These are phyloP conservation scores for Plecturocebus donacophilus DNA, from an alignment of 2,113 vertebrate species.

Conservation along the genomic window DNA sequence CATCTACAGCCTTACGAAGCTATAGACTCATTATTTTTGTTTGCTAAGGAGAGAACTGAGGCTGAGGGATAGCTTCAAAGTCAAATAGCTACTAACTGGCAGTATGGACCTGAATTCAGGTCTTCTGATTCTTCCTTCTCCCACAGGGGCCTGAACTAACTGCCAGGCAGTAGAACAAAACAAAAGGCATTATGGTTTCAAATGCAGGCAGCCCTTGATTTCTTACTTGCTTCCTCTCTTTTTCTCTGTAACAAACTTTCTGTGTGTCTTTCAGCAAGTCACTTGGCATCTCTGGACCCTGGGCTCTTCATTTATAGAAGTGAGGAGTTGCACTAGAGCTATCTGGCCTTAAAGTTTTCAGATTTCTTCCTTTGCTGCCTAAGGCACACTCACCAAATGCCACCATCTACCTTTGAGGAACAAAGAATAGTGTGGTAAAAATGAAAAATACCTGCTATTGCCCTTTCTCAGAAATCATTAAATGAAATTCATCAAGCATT, in stretches of 20 bases:
- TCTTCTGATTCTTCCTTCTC: background rate
- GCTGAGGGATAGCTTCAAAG: background rate
- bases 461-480: constrained; percentile 1
- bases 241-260: background rate
- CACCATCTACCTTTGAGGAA: background rate
- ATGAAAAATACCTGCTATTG: background rate
- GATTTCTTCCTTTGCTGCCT: background rate
- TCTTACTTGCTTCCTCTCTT: background rate
- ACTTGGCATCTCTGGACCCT: background rate
- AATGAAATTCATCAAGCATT: background rate
- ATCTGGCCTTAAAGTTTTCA: background rate
- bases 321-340: background rate
- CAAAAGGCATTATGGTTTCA: background rate
- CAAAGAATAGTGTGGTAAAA: background rate
- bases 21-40: background rate
- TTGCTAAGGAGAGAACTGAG: background rate
- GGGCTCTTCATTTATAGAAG: background rate
- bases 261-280: background rate
- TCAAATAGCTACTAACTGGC: background rate
- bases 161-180: background rate
- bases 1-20: background rate
- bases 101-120: background rate
- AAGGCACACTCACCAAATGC: background rate
- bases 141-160: background rate
- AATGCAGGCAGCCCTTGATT: background rate